Base-by-base conservation (phyloP, 2,888 invertebrate species). In the Metallyticus violacea region DNA sequence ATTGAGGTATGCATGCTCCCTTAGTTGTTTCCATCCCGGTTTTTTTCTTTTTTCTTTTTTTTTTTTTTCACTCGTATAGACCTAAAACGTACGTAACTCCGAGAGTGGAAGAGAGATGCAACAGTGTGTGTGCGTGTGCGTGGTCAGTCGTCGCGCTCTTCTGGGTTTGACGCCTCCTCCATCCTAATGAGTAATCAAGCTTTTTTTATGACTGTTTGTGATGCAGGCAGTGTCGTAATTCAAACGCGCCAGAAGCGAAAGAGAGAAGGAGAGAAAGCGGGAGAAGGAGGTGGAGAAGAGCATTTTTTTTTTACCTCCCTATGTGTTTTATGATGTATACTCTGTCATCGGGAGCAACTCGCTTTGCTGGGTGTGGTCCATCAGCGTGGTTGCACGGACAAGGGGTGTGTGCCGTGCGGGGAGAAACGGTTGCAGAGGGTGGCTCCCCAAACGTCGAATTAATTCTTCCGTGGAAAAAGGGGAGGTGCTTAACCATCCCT, bases 121-220 rank as follows among this genome's bases (percentile, higher is more conserved):
- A 62, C 40, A 62, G 40, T 62, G 40, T 62, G 40, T 62, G 40
- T 62, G 15, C 22, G 40, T 62, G 40, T 62, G 40, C 22, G 40
- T 79, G 25, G 29, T 79, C 30, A 28, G 40, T 26, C 25, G 26
- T 25, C 27, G 22, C 27, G 25, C 87, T 26, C 80, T 81, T 78
- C 85, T 85, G 82, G 83, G 25, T 82, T 30, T 85, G 87, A 87
- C 87, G 87, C 87, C 79, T 84, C 85, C 82, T 85, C 87, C 78
- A 78, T 77, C 40, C 87, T 87, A 87, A 88, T 87, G 86, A 88
- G 88, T 88, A 88, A 88, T 88, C 88, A 87, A 87, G 87, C 85
- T 87, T 85, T 88, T 86, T 88, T 88, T 88, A 88, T 88, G 87
- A 85, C 87, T 88, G 87, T 88, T 88, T 88, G 87, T 88, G 88